Conservation (phyloP, 1,140 invertebrate genomes). For the Heliconius hewitsoni region DNA sequence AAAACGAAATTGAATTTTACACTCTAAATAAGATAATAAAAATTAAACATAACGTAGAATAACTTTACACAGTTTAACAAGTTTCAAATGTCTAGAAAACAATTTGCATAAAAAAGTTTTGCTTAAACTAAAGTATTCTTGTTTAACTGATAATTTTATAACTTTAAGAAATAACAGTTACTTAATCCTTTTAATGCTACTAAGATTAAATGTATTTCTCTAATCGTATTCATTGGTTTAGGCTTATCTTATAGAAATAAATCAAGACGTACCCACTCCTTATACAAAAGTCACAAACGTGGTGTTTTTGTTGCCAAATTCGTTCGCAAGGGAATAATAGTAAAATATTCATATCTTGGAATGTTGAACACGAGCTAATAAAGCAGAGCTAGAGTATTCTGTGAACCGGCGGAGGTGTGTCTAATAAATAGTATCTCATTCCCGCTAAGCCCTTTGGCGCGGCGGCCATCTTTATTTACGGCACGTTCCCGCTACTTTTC, state of each 20-base stretch:
- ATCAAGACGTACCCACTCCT: not conserved
- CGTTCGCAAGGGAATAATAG: constrained; percentile 19
- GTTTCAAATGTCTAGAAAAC: not conserved
- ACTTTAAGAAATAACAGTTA: not conserved
- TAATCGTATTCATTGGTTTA: not conserved
- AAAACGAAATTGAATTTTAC: constrained; percentile 7
- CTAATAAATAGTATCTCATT: constrained; percentile 61
- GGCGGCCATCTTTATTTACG: constrained; percentile 68
- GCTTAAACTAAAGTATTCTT: not conserved
- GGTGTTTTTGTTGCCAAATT: constrained; percentile 13
- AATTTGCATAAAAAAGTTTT: not conserved
- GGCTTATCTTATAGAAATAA: not conserved
- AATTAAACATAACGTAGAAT: not conserved
- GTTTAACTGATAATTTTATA: not conserved
- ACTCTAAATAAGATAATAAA: not conserved
- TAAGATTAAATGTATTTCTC: not conserved
- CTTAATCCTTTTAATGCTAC: not conserved
- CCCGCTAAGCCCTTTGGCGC: constrained; percentile 51
- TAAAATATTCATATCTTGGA: constrained; percentile 31
- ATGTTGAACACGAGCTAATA: constrained; percentile 29
- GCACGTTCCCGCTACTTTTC: constrained; percentile 60
- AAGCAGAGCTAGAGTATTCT: constrained; percentile 45
- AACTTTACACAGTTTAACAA: not conserved
- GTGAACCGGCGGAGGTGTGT: constrained; percentile 40
- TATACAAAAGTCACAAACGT: not conserved